phyloP scores from a whole-genome alignment of 2,888 invertebrate species.

The Chloroclysta siterata region DNA sequence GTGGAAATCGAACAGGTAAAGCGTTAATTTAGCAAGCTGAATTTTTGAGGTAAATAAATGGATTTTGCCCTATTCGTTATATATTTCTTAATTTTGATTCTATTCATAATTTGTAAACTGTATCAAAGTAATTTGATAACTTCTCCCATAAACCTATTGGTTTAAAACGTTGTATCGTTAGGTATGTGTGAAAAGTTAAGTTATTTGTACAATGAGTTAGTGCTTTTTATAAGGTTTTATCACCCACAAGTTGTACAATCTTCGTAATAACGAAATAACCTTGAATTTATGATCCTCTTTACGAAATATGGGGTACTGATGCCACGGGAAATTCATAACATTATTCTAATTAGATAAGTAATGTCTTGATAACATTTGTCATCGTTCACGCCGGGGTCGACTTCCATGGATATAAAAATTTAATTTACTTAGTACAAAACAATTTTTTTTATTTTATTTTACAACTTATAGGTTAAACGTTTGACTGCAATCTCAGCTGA shows the following conservation, averaged over 20 bases:
- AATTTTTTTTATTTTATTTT: no score
- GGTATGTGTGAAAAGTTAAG: slow-evolving; percentile 64
- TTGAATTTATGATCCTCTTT: slow-evolving; percentile 78
- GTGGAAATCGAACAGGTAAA: no score
- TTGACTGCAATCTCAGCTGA: no score
- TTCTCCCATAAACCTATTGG: slow-evolving; percentile 5
- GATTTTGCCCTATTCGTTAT: no score
- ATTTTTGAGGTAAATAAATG: no score
- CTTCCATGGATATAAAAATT: no score
- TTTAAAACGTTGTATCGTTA: slow-evolving; percentile 11
- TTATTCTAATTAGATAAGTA: slow-evolving; percentile 9
- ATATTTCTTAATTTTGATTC: no score
- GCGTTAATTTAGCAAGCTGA: no score
- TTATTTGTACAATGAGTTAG: slow-evolving; percentile 66
- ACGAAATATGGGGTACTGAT: slow-evolving; percentile 68
- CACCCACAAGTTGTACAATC: slow-evolving; percentile 75
- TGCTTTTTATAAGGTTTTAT: slow-evolving; percentile 73
- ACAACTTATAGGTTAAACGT: no score
- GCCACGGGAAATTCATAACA: slow-evolving; percentile 42
- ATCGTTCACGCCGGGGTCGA: no score
- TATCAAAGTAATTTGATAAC: slow-evolving; percentile 4
- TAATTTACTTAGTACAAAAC: no score
- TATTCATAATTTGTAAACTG: neutral
- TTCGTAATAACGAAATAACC: slow-evolving; percentile 78
- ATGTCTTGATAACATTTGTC: no score